phyloP scores from a whole-genome alignment of 2,888 invertebrate genomes.

The Litoditis marina region DNA sequence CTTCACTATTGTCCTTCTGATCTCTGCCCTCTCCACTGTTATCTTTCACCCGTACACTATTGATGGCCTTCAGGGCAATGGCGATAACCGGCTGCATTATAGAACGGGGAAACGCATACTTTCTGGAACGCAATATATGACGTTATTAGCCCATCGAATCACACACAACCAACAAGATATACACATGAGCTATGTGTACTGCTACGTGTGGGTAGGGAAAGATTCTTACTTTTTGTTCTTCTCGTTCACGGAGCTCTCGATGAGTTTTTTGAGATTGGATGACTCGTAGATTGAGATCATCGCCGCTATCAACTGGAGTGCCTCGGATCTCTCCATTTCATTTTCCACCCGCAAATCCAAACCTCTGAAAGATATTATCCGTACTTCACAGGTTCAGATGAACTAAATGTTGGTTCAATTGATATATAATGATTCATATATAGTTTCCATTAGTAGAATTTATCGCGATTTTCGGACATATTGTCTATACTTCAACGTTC shows the following conservation, averaged over 20 bases:
- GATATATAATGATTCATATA: too few species aligned
- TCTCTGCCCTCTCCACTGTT: not conserved
- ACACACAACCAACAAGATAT: too few species aligned
- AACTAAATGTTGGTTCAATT: too few species aligned
- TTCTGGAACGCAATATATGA: too few species aligned
- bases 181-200: not conserved
- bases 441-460: too few species aligned
- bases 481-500: too few species aligned
- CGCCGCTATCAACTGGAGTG: constrained; percentile 78
- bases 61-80: constrained; percentile 34
- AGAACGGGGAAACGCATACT: constrained; percentile 45
- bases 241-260: constrained; percentile 24
- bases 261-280: constrained; percentile 37
- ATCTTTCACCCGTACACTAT: constrained; percentile 1
- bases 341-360: constrained; percentile 84
- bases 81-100: constrained; percentile 50
- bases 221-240: constrained; percentile 29
- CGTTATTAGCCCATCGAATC: too few species aligned
- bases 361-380: constrained; percentile 68
- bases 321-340: constrained; percentile 79
- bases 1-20: too few species aligned
- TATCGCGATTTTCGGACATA: too few species aligned
- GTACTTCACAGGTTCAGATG: too few species aligned
- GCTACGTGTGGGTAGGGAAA: not conserved
- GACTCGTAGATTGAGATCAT: constrained; percentile 65